A percentile compares a stretch with the other conserved stretches of the same genome.
Evolutionary conservation across 2,888 invertebrate species (phyloP).

Genomic region (Ernsta delagoae): DNA sequence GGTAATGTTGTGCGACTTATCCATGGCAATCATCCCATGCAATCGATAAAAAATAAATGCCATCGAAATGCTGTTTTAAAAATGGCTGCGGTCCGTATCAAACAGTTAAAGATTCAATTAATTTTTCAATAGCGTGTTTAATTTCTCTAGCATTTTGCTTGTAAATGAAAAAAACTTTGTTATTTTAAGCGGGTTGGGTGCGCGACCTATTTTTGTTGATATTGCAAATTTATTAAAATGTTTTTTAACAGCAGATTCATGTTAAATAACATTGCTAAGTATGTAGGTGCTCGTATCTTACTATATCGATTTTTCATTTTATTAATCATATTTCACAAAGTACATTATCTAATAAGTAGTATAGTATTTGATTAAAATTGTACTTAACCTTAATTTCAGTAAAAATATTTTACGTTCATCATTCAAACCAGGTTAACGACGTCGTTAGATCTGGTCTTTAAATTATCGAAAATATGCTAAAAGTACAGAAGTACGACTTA

Average conservation of each 20-base stretch:
- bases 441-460: not conserved
- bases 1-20: too few species aligned
- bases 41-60: not conserved
- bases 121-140: not conserved
- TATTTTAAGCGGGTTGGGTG: not conserved
- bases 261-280: too few species aligned
- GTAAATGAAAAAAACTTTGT: constrained; percentile 6
- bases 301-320: too few species aligned
- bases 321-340: too few species aligned
- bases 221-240: not conserved
- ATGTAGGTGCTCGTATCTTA: too few species aligned
- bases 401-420: not conserved
- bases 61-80: not conserved
- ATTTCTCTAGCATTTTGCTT: constrained; percentile 7
- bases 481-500: not conserved
- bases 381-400: not conserved
- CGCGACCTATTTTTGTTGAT: not conserved
- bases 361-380: too few species aligned
- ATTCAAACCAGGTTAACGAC: not conserved
- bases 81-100: not conserved
- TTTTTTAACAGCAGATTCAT: not conserved
- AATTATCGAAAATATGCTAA: not conserved
- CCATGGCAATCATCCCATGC: not conserved
- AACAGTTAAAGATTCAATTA: constrained; percentile 6
- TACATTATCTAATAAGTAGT: too few species aligned